These are phyloP conservation scores for Fistularia commersonii DNA, from an alignment of 2,797 vertebrate species.

Conservation along the genomic window DNA sequence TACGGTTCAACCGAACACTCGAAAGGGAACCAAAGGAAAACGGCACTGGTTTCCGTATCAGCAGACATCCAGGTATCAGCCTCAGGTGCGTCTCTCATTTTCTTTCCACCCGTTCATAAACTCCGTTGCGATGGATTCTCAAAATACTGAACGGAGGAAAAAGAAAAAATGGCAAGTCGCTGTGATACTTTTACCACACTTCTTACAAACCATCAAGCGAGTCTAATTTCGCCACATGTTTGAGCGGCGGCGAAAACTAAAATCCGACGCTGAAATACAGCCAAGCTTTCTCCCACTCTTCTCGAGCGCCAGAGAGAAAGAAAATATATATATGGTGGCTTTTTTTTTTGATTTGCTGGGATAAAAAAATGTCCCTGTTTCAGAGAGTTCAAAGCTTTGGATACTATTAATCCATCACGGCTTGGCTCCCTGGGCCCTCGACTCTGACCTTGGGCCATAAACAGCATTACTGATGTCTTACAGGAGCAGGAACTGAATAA, in stretches of 20 bases:
- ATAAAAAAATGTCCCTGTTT: conserved; percentile 38
- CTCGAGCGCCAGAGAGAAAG: conserved; percentile 15
- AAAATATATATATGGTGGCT: not conserved
- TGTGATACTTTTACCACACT: not conserved
- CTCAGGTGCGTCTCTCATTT: too few species aligned
- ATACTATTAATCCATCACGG: conserved; percentile 51
- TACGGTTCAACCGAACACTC: too few species aligned
- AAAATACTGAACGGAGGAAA: too few species aligned
- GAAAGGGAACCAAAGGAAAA: too few species aligned
- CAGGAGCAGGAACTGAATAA: conserved; percentile 53
- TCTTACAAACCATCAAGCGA: too few species aligned
- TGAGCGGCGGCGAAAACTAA: too few species aligned
- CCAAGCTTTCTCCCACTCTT: conserved; percentile 1
- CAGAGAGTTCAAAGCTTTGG: conserved; percentile 42
- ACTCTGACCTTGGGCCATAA: conserved; percentile 60
- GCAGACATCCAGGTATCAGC: too few species aligned
- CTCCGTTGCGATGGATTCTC: too few species aligned
- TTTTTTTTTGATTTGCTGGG: conserved; percentile 28
- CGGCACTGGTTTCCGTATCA: too few species aligned
- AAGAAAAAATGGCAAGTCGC: not conserved
- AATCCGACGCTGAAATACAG: not conserved
- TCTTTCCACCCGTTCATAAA: too few species aligned
- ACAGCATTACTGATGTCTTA: conserved; percentile 60
- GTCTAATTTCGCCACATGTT: too few species aligned
- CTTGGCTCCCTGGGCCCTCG: conserved; percentile 35